phyloP scores from a whole-genome alignment of 2,797 vertebrate genomes.

The Chelmon rostratus region DNA sequence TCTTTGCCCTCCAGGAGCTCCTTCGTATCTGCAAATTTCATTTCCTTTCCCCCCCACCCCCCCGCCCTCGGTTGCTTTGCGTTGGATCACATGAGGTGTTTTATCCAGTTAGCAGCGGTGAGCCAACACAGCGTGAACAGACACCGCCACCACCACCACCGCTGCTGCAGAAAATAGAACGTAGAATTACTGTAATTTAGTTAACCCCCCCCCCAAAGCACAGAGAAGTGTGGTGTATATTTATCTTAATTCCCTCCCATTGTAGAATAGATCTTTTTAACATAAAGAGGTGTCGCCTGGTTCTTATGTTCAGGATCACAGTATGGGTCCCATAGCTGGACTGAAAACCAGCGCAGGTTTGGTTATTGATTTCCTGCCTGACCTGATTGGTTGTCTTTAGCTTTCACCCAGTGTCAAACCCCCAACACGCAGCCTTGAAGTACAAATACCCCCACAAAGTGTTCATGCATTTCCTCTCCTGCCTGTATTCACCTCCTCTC shows the following conservation, averaged over 20 bases:
- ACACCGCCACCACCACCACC: neutral
- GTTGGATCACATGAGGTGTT: neutral
- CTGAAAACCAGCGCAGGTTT: neutral
- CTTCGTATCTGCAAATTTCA: slow-evolving; percentile 15
- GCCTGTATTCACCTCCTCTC: slow-evolving; percentile 34
- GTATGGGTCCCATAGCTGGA: neutral
- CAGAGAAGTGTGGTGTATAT: neutral
- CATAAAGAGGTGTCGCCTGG: neutral
- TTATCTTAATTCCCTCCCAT: slow-evolving; percentile 24
- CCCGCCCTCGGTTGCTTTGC: neutral
- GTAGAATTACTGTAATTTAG: slow-evolving; percentile 28
- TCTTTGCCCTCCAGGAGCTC: neutral
- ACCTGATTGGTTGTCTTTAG: neutral
- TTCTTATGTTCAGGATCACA: neutral
- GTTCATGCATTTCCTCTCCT: slow-evolving; percentile 35
- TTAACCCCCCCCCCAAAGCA: neutral
- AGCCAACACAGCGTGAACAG: neutral
- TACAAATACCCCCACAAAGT: neutral
- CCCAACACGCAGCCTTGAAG: neutral
- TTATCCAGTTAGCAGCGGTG: neutral
- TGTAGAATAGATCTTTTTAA: neutral
- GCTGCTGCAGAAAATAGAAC: slow-evolving; percentile 10
- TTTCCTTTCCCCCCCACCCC: slow-evolving; percentile 3
- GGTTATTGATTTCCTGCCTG: neutral
- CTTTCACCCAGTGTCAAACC: neutral